Evolutionary conservation across 2,797 vertebrate genomes (phyloP).

Genomic region (Platyrinchus mystaceus): DNA sequence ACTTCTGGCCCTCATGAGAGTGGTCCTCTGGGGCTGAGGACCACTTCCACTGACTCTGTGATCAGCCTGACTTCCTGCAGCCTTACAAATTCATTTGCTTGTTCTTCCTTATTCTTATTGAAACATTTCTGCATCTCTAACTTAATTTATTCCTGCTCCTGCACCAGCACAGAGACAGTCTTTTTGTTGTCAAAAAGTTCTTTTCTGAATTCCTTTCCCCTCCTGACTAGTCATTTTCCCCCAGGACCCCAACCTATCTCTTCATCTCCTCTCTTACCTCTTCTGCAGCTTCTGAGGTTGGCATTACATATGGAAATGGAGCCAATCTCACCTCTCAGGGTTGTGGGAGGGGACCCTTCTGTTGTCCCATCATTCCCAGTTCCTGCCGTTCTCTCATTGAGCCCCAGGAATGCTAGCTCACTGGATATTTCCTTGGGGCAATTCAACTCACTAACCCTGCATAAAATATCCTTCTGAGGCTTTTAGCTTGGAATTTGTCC

Average conservation of each 20-base stretch:
- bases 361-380: not conserved
- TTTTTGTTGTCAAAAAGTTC: not conserved
- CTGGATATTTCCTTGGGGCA: not conserved
- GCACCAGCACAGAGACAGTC: not conserved
- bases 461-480: not conserved
- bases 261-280: not conserved
- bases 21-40: not conserved
- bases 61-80: not conserved
- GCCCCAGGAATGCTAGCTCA: not conserved
- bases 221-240: not conserved
- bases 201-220: not conserved
- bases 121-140: not conserved
- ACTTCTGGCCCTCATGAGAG: not conserved
- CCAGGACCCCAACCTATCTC: not conserved
- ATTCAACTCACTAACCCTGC: not conserved
- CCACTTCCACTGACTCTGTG: not conserved
- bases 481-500: not conserved
- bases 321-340: not conserved
- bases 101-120: not conserved
- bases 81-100: not conserved
- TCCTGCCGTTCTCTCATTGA: accelerated
- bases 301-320: not conserved
- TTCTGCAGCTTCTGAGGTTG: not conserved
- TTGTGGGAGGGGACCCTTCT: not conserved
- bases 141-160: not conserved